Evolutionary conservation across 1,140 invertebrate species (phyloP).

Genomic region (Cotesia vestalis): DNA sequence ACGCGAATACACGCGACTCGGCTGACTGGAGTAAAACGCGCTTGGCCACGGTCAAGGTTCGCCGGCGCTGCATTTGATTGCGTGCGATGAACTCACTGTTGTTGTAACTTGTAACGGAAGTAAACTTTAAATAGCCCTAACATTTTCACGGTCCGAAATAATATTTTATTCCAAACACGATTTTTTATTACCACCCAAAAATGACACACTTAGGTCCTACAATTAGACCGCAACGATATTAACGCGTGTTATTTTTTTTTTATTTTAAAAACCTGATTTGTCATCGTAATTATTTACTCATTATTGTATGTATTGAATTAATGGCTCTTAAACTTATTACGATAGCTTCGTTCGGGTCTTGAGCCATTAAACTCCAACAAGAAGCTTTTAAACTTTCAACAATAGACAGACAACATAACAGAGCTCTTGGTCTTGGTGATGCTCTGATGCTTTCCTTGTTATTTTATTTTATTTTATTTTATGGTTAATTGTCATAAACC

Average conservation of each 20-base stretch:
- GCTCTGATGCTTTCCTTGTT: not conserved
- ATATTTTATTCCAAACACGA: too few species aligned
- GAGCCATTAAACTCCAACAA: too few species aligned
- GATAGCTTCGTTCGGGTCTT: too few species aligned
- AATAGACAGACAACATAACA: not conserved
- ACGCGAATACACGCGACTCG: not conserved
- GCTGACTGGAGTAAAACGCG: constrained; percentile 27
- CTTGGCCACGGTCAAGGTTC: constrained; percentile 38
- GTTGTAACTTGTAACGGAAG: constrained; percentile 18
- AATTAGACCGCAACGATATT: too few species aligned
- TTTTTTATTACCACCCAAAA: not conserved
- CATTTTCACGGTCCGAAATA: constrained; percentile 7
- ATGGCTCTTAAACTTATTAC: too few species aligned
- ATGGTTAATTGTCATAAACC: not conserved
- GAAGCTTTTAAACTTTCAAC: too few species aligned
- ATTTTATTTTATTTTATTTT: constrained; percentile 18
- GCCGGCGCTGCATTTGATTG: constrained; percentile 28
- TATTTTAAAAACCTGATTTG: too few species aligned
- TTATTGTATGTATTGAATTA: too few species aligned
- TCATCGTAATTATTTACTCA: too few species aligned
- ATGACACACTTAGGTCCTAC: too few species aligned
- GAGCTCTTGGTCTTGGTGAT: constrained; percentile 3
- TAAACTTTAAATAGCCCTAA: not conserved
- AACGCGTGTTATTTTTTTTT: too few species aligned
- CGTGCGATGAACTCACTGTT: constrained; percentile 34